phyloP scores from a whole-genome alignment of 2,888 invertebrate genomes.

The Anthophora plumipes region DNA sequence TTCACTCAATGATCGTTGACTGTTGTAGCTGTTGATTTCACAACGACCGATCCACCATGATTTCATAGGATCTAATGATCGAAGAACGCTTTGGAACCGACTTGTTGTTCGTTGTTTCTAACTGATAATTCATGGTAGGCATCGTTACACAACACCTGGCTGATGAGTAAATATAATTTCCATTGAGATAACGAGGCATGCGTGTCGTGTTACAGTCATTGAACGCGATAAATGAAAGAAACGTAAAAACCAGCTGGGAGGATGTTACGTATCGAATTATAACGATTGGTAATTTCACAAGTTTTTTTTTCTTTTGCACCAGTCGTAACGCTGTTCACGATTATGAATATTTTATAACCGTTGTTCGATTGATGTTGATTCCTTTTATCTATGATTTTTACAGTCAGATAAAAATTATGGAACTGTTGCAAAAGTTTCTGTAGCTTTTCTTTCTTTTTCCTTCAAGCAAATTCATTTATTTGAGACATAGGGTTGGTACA shows the following conservation, averaged over 20 bases:
- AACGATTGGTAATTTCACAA: constrained; percentile 11
- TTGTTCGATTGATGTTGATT: no score
- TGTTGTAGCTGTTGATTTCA: background rate
- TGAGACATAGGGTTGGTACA: no score
- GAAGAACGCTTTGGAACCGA: background rate
- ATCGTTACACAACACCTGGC: constrained; percentile 37
- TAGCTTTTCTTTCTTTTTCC: no score
- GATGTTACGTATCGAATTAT: constrained; percentile 38
- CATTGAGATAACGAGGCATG: constrained; percentile 41
- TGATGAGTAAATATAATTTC: constrained; percentile 50
- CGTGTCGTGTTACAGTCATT: constrained; percentile 35
- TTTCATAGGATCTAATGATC: background rate
- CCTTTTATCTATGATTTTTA: no score
- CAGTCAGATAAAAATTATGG: no score
- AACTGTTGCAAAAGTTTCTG: no score
- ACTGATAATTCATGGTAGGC: constrained; percentile 44
- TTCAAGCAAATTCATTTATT: no score
- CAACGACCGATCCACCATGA: background rate
- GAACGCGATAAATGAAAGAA: constrained; percentile 38
- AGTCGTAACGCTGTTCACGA: constrained; percentile 7
- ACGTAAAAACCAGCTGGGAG: constrained; percentile 34
- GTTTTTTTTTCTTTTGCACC: background rate
- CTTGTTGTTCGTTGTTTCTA: constrained; percentile 19
- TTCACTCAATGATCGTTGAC: no score
- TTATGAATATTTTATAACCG: background rate